Evolutionary conservation across 2,888 invertebrate genomes (phyloP).

Genomic region (Cyrtodaria siliqua): DNA sequence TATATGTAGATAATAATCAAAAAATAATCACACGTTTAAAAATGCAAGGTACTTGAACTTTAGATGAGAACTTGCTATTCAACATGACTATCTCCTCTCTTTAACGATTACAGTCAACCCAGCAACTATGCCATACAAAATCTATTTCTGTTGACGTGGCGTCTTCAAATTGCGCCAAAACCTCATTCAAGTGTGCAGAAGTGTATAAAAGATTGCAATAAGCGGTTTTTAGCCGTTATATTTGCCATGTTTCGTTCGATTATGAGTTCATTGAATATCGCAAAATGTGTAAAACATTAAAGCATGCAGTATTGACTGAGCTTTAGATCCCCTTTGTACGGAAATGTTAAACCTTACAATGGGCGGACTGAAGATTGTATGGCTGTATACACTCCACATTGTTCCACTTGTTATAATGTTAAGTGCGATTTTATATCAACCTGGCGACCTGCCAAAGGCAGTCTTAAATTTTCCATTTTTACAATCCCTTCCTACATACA

Average conservation of each 20-base stretch:
- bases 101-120: constrained; percentile 32
- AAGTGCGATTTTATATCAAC: constrained; percentile 31
- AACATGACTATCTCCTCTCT: too few species aligned
- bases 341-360: constrained; percentile 7
- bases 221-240: too few species aligned
- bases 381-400: background rate
- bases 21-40: too few species aligned
- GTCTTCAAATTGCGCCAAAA: constrained; percentile 45
- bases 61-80: too few species aligned
- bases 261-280: too few species aligned
- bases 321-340: background rate
- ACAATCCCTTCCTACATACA: constrained; percentile 12
- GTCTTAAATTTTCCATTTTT: constrained; percentile 43
- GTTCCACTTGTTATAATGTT: constrained; percentile 14
- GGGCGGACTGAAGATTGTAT: constrained; percentile 12
- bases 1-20: too few species aligned
- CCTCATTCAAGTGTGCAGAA: background rate
- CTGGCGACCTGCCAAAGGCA: constrained; percentile 43
- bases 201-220: too few species aligned
- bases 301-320: too few species aligned
- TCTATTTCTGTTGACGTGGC: constrained; percentile 58
- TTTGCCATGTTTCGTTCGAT: too few species aligned
- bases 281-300: too few species aligned
- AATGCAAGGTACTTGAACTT: too few species aligned
- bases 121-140: constrained; percentile 33